These are phyloP conservation scores for Tonatia bakeri DNA, from an alignment of 2,113 vertebrate species.

Conservation along the genomic window DNA sequence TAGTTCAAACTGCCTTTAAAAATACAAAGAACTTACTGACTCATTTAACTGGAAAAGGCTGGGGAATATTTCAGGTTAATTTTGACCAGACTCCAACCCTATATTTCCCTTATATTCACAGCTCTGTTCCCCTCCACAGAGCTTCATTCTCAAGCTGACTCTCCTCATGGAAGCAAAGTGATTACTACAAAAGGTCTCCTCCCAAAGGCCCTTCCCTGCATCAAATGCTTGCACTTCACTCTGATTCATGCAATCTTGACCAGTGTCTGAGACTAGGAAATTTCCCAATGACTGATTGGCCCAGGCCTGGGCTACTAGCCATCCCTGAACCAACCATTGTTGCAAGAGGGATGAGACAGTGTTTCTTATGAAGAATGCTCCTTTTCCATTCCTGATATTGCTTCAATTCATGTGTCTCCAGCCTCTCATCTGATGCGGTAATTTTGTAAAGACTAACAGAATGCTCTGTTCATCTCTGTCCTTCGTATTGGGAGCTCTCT, in stretches of 20 bases:
- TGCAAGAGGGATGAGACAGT: background rate
- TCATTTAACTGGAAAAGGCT: background rate
- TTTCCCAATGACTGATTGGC: background rate
- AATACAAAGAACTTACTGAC: background rate
- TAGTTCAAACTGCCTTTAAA: background rate
- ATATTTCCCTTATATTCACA: background rate
- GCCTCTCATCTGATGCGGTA: background rate
- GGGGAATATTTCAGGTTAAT: background rate
- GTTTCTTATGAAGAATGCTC: background rate
- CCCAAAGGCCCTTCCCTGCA: background rate
- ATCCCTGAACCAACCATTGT: background rate
- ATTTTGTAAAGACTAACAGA: background rate
- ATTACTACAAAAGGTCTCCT: background rate
- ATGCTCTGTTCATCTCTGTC: background rate
- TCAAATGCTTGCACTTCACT: background rate
- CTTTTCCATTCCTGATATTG: background rate
- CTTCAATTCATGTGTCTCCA: background rate
- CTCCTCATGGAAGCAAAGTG: background rate
- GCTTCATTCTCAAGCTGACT: background rate
- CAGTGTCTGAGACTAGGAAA: background rate
- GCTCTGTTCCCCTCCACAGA: background rate
- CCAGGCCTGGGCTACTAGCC: background rate
- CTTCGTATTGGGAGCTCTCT: background rate
- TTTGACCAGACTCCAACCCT: background rate
- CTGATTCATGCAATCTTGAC: background rate